phyloP scores from a whole-genome alignment of 64 coral and sea anemone species.

The Montipora capricornis region DNA sequence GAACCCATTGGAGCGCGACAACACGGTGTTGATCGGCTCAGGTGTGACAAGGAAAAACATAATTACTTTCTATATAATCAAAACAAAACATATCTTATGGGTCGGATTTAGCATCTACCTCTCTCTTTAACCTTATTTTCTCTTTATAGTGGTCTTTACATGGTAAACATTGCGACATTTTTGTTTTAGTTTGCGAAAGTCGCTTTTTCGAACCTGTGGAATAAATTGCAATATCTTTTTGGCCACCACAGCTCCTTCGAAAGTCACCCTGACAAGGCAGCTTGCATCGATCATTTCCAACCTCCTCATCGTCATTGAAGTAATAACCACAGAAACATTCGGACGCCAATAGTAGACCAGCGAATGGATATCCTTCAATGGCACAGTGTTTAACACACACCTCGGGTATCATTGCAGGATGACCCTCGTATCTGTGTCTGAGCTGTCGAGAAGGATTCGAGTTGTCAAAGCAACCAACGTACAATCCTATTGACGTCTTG shows the following conservation, averaged over 20 bases:
- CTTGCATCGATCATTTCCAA: background rate
- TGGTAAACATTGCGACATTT: too few relatives aligned
- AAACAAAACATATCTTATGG: too few relatives aligned
- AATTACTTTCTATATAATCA: too few relatives aligned
- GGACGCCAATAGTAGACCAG: conserved; percentile 31
- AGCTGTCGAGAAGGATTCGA: background rate
- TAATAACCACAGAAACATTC: conserved; percentile 42
- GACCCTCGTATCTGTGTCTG: conserved; percentile 17
- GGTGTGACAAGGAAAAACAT: too few relatives aligned
- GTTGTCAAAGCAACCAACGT: conserved; percentile 41
- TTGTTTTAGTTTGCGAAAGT: too few relatives aligned
- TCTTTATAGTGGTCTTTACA: too few relatives aligned
- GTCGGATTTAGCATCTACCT: too few relatives aligned
- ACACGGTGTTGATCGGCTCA: too few relatives aligned
- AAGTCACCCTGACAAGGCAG: conserved; percentile 38
- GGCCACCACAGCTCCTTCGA: conserved; percentile 30
- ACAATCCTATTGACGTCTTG: background rate
- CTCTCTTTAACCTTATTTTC: too few relatives aligned
- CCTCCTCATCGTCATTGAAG: background rate
- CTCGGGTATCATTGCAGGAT: conserved; percentile 27
- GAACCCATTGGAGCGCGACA: too few relatives aligned
- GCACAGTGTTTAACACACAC: conserved; percentile 4
- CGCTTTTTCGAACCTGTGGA: background rate
- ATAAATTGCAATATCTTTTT: conserved; percentile 34
- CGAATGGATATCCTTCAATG: background rate